phyloP scores from a whole-genome alignment of 1,140 invertebrate genomes.

The Chionoecetes opilio region DNA sequence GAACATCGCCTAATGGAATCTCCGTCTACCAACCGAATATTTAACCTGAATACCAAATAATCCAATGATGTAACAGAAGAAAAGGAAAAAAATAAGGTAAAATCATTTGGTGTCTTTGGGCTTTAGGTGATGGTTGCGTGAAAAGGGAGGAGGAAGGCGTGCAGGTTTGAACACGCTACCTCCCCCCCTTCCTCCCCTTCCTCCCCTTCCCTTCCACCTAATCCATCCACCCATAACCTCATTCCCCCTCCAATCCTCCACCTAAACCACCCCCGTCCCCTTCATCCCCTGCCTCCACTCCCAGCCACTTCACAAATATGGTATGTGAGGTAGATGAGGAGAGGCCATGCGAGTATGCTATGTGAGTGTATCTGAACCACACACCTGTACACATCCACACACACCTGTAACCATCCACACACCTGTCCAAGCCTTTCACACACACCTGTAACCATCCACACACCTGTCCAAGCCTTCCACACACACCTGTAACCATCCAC shows the following conservation, averaged over 20 bases:
- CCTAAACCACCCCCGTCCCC: neutral
- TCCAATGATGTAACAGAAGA: neutral
- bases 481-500: neutral
- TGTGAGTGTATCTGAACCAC: neutral
- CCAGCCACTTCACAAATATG: neutral
- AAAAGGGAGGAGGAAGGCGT: neutral
- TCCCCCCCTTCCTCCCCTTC: neutral
- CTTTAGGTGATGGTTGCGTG: conserved; percentile 7
- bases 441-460: neutral
- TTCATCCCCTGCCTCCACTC: neutral
- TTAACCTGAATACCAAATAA: neutral
- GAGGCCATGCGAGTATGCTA: neutral
- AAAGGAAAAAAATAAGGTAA: neutral
- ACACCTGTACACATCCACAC: neutral
- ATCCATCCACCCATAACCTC: neutral
- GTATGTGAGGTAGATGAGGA: neutral
- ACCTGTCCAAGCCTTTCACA: neutral
- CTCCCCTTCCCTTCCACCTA: neutral
- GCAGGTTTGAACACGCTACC: neutral
- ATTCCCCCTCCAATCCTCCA: neutral
- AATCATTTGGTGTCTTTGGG: neutral
- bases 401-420: neutral
- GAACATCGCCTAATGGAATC: neutral
- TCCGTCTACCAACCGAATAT: neutral
- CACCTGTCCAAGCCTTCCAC: neutral